phyloP scores from a whole-genome alignment of 2,113 vertebrate species.

The Recurvirostra avosetta region DNA sequence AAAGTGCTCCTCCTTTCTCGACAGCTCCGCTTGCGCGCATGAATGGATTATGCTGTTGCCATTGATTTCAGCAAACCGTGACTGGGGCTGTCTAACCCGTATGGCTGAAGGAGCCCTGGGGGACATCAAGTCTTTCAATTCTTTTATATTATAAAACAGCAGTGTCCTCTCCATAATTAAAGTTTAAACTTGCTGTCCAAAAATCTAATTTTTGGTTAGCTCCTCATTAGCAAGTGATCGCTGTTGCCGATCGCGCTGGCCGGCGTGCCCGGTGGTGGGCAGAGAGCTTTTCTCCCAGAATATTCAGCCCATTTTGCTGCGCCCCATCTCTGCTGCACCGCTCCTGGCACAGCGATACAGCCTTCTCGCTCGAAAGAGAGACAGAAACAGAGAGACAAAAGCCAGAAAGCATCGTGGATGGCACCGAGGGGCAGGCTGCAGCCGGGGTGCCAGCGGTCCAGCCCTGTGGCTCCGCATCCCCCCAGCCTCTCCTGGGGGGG shows the following conservation, averaged over 20 bases:
- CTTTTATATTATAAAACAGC: background rate
- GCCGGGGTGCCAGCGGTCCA: background rate
- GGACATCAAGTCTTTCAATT: background rate
- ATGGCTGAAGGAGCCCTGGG: background rate
- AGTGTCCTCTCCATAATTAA: accelerated
- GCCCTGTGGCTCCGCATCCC: background rate
- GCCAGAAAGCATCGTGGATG: background rate
- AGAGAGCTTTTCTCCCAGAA: background rate
- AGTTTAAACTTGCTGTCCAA: background rate
- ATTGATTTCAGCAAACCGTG: slow-evolving; percentile 37
- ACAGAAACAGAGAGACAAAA: background rate
- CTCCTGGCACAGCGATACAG: accelerated
- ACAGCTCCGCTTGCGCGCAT: background rate
- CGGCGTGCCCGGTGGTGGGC: background rate
- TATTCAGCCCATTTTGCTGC: background rate
- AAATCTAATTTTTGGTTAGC: background rate
- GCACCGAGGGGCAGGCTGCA: background rate
- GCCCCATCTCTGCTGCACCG: accelerated
- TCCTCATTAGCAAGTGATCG: background rate
- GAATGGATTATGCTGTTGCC: background rate
- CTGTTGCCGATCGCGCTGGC: background rate
- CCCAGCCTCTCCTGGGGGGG: no score
- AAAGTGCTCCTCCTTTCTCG: background rate
- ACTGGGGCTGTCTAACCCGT: background rate
- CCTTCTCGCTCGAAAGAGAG: accelerated